Evolutionary conservation across 1,140 invertebrate species (phyloP).

Genomic region (Brachionus sp.): DNA sequence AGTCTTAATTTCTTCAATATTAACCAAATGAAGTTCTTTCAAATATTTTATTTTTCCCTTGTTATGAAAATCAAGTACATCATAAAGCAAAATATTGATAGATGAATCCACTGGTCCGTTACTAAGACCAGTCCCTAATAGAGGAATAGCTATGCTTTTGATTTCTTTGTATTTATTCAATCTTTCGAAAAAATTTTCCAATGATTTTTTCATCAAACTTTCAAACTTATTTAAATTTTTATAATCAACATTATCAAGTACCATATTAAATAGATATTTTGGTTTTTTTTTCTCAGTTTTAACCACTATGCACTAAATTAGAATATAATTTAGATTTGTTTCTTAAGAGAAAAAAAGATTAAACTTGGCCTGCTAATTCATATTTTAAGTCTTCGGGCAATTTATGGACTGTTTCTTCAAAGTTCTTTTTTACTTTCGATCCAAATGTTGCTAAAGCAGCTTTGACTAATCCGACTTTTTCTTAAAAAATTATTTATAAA

Average conservation of each 20-base stretch:
- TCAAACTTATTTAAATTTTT: neutral
- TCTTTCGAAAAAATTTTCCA: neutral
- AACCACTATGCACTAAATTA: neutral
- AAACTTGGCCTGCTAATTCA: neutral
- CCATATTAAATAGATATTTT: neutral
- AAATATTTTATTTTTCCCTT: neutral
- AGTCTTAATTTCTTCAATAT: neutral
- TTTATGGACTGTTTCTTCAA: neutral
- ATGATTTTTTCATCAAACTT: neutral
- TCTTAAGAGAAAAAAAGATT: neutral
- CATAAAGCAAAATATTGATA: neutral
- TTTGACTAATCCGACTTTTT: neutral
- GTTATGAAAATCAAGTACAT: neutral
- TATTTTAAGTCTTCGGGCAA: too few relatives aligned
- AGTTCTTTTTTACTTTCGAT: neutral
- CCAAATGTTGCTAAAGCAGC: neutral
- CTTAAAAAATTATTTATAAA: neutral
- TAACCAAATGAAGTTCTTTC: conserved; percentile 11
- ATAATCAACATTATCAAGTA: neutral
- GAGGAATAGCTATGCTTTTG: neutral
- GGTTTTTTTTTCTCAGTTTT: neutral
- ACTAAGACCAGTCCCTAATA: neutral
- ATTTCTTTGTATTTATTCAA: neutral
- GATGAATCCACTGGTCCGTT: neutral
- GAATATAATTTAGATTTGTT: neutral